Conservation (phyloP, 2,888 invertebrate species). For the Drosophila mercatorum region DNA sequence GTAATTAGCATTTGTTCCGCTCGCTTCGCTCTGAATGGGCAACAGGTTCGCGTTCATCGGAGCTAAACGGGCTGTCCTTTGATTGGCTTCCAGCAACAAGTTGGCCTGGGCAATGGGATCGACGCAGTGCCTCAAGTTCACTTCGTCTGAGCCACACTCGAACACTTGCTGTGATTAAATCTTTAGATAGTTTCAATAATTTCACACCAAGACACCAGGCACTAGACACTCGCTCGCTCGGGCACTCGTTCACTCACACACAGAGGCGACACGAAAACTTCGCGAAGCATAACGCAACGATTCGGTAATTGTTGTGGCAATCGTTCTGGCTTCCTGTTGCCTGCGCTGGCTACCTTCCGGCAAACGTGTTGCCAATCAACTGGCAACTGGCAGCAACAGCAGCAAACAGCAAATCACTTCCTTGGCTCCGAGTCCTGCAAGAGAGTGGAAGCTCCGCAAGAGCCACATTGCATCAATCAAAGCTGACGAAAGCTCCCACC, state of each 20-base stretch:
- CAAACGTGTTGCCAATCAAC: constrained; percentile 82
- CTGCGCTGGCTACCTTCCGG: constrained; percentile 76
- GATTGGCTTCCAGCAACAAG: constrained; percentile 50
- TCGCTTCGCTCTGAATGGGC: constrained; percentile 23
- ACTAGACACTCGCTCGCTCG: constrained; percentile 6
- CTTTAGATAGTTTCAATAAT: constrained; percentile 38
- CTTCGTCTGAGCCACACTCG: constrained; percentile 10
- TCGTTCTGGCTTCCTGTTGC: constrained; percentile 49
- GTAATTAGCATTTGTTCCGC: constrained; percentile 60
- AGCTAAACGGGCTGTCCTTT: not conserved
- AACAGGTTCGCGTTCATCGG: constrained; percentile 51
- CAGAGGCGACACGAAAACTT: constrained; percentile 41
- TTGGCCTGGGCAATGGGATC: constrained; percentile 35
- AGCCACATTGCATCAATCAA: constrained; percentile 55
- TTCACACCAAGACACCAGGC: constrained; percentile 8
- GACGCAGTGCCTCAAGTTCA: not conserved
- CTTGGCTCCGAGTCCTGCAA: constrained; percentile 47
- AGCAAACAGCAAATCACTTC: constrained; percentile 63
- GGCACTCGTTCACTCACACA: constrained; percentile 20
- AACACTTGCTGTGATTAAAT: constrained; percentile 20
- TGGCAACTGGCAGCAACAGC: constrained; percentile 47
- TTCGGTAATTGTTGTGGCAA: constrained; percentile 13
- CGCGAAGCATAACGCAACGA: constrained; percentile 42
- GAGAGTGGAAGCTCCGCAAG: constrained; percentile 50
- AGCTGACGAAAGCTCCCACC: constrained; percentile 51